Evolutionary conservation across 1,140 invertebrate species (phyloP), one percentile per base, ranked within the genome.

Genomic region (Meloidogyne floridensis): DNA sequence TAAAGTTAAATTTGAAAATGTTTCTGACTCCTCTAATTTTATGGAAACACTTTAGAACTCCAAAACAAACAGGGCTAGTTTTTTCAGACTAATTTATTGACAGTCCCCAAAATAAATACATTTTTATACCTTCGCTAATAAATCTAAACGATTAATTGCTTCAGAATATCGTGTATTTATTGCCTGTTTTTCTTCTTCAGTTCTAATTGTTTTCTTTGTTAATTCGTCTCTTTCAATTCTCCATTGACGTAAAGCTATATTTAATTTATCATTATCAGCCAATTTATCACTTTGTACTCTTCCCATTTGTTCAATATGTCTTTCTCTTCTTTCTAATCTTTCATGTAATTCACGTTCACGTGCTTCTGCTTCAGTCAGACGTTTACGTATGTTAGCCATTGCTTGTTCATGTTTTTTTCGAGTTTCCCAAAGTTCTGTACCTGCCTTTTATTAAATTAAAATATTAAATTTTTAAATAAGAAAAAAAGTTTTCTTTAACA

Each of bases 271-370:
- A 20, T 15, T 59, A 59, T 82, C 81, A 15, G 54, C 70, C 18
- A 75, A 74, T 20, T 75, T 56, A 10, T 54, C 70, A 15, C 32
- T 65, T n/a, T 81, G 69, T 3, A 82, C 80, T 9, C 75, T 32
- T 18, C 65, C 53, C 51, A 84, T 70, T 70, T 84, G 83, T 79
- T 83, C 83, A 75, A 84, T 84, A 65, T 79, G 81, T 74, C 80
- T 82, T 72, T 84, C 83, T 8, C 83, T 18, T 43, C 83, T 42
- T 43, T 77, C 72, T 47, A 84, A 18, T 43, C 72, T 72, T 59
- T 83, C 83, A 42, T 53, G 47, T 18, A 84, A 72, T 43, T 81
- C 69, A 9, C 10, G 47, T 78, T 84, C 81, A 11, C 69, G 54
- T 47, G 72, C 69, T 71, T 65, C 54, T 32, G 65, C 9, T 47